Evolutionary conservation across 2,888 invertebrate species (phyloP).

Genomic region (Cosmia pyralina): DNA sequence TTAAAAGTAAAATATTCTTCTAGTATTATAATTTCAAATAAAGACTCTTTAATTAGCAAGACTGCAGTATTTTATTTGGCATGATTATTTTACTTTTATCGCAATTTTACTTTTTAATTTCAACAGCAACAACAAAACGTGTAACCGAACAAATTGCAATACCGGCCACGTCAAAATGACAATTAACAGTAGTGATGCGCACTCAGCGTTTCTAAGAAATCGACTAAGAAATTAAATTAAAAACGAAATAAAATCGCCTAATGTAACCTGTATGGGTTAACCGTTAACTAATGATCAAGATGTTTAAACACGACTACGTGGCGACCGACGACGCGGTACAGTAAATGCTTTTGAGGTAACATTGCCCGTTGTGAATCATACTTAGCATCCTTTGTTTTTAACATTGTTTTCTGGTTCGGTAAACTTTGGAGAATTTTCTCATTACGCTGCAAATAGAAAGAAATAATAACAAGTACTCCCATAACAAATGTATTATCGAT

Average conservation of each 20-base stretch:
- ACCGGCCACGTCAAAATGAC: constrained; percentile 61
- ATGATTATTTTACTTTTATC: neutral
- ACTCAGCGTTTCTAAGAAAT: neutral
- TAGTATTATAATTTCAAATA: neutral
- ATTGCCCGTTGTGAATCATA: no score
- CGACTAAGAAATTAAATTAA: constrained; percentile 6
- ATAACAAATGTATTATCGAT: neutral
- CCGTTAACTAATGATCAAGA: neutral
- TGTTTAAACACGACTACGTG: no score
- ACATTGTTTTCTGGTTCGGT: neutral
- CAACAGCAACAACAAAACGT: neutral
- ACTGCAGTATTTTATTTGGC: neutral
- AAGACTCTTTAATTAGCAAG: no score
- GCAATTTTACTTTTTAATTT: neutral
- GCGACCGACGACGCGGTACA: no score
- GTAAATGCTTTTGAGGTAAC: neutral
- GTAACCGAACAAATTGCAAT: constrained; percentile 33
- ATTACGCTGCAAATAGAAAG: neutral
- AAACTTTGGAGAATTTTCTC: neutral
- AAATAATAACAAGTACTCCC: neutral
- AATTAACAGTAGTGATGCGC: constrained; percentile 28
- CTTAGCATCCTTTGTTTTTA: no score
- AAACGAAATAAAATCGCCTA: neutral
- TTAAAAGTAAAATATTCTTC: neutral
- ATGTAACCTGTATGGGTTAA: neutral